Percentiles rank a stretch among this genome's conserved stretches.
These are phyloP conservation scores for Vicugna pacos DNA, from an alignment of 2,113 vertebrate species.

Conservation along the genomic window DNA sequence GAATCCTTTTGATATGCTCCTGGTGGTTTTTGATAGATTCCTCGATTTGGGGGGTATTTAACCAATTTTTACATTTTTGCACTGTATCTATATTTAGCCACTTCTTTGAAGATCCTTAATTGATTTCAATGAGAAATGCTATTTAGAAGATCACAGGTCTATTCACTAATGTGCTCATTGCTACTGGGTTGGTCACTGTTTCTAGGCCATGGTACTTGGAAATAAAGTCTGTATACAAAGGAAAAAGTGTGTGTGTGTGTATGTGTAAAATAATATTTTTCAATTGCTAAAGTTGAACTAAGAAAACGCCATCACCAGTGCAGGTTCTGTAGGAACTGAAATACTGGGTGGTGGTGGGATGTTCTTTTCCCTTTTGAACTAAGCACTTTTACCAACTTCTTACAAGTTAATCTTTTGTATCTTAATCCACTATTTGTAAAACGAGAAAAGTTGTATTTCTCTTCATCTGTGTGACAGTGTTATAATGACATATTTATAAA, in stretches of 20 bases:
- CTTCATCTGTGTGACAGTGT: neutral
- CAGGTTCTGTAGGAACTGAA: neutral
- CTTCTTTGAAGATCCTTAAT: neutral
- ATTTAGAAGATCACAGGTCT: neutral
- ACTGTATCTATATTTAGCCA: neutral
- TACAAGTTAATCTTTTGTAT: neutral
- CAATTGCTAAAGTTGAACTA: neutral
- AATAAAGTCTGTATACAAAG: neutral
- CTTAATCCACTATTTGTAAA: slow-evolving; percentile 24
- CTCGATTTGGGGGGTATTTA: neutral
- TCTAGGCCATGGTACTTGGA: neutral
- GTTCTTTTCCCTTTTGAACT: neutral
- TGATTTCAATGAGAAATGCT: neutral
- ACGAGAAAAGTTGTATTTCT: neutral
- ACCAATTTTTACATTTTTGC: neutral
- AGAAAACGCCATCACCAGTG: neutral
- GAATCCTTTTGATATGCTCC: neutral
- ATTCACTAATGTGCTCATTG: neutral
- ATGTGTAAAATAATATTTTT: neutral
- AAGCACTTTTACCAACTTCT: neutral
- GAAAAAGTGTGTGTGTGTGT: neutral
- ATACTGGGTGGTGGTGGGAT: neutral
- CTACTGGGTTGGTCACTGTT: neutral
- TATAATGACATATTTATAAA: slow-evolving; percentile 22
- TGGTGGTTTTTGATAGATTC: neutral